Base-by-base conservation (phyloP, 1,140 invertebrate species). In the Temnothorax curvispinosus region DNA sequence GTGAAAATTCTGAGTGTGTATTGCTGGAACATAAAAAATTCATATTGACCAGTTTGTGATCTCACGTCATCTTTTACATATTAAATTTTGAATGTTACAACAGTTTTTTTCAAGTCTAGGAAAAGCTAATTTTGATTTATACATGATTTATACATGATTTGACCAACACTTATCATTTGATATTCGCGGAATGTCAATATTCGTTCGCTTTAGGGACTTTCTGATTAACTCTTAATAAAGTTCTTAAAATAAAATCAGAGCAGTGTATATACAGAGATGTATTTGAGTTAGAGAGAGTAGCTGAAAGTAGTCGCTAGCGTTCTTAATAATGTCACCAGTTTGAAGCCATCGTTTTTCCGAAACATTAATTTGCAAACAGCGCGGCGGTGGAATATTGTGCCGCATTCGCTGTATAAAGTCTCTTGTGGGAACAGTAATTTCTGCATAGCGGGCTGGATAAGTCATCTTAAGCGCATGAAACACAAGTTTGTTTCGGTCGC, bases 391-490 rank as follows among this genome's bases (percentile, higher is more conserved):
- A 72, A 56, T 54, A 54, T 50, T 69, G 54, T 44, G n/a, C 41
- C 41, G 75, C 27, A 44, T n/a, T 44, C 58, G 21, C 13, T 77
- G 32, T 62, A 77, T 77, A 77, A 77, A 77, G 74, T 67, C 77
- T 81, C 77, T 81, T 47, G 32, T 27, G 77, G 35, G 52, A 54
- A 84, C 69, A 35, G 80, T 60, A 84, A 75, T 84, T 84, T 75
- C 80, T 58, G 41, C 80, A 74, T 58, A 74, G 67, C 52, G 52
- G 52, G 18, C 11, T 75, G 67, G 80, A 84, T 84, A 84, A 84
- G 80, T 75, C 80, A 74, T 75, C 80, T 75, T 84, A 84, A 84
- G 69, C 69, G 52, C 52, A 65, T 58, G 67, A 74, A 74, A 82
- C 18, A 27, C 65, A 82, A 82, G 80, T 74, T 75, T 75, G 80